Base-by-base conservation (phyloP, 2,797 vertebrate genomes). In the Sebastes cheni region DNA sequence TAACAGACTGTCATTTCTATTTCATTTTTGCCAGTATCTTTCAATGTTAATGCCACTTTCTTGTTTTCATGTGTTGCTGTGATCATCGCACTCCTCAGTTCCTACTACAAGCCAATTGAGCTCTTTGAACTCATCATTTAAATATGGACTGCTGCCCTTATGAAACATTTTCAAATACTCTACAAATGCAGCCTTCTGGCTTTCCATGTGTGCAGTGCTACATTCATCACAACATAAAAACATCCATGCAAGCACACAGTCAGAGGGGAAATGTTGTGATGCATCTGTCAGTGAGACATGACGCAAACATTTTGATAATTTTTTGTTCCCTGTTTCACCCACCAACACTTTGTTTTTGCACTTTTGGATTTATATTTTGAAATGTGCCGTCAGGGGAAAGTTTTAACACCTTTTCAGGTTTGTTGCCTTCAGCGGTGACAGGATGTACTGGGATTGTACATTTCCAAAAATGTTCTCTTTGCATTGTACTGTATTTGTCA, bases 371-470 rank as follows among this genome's bases (percentile, higher is more conserved):
- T n/a, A 13, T 62, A 23, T 67, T 62, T 70, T 81, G 46, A 75
- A 58, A 58, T 18, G 54, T 9, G 4, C 36, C 29, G 52, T 70
- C 73, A 67, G 66, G 14, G 55, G 64, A 77, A 82, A 61, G 56
- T 25, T 23, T 62, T 62, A 34, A 75, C 64, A 72, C 56, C 30
- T 54, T 60, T 61, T 42, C 64, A 16, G 58, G 58, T 59, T 69
- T 64, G 52, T 29, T 76, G 65, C 60, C 52, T 29, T 81, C 55
- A 72, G 58, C 65, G 64, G 55, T 71, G 23, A 80, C 60, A 76
- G 72, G n/a, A 70, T 23, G 39, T n/a, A 29, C 18, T 36, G 56
- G 20, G 23, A 67, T 46, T 72, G 30, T 68, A 62, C 67, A 32
- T 81, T 76, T 30, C 39, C 36, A 23, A 55, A 66, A 29, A 16